Evolutionary conservation across 2,888 invertebrate species (phyloP).

Genomic region (Cephus pygmeus): DNA sequence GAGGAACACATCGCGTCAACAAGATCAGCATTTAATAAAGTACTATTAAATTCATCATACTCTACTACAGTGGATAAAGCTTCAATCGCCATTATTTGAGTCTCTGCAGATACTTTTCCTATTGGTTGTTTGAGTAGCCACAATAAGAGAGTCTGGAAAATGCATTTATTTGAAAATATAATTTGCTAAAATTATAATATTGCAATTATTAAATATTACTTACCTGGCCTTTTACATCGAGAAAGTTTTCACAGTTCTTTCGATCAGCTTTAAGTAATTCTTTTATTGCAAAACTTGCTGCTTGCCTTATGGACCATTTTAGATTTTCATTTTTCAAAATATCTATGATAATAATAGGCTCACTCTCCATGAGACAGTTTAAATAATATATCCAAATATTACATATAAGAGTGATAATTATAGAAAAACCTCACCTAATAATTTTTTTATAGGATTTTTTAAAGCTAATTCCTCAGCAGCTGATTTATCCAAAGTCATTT

Average conservation of each 20-base stretch:
- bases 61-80: conserved; percentile 36
- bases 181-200: conserved; percentile 1
- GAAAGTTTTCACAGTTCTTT: conserved; percentile 40
- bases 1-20: conserved; percentile 40
- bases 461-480: conserved; percentile 45
- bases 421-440: conserved; percentile 19
- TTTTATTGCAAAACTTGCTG: conserved; percentile 45
- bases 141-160: conserved; percentile 32
- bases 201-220: conserved; percentile 8
- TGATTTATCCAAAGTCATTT: conserved; percentile 42
- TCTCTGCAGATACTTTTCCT: conserved; percentile 37
- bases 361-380: background rate
- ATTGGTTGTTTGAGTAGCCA: conserved; percentile 34
- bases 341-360: conserved; percentile 27
- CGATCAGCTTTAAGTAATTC: conserved; percentile 38
- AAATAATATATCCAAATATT: background rate
- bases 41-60: conserved; percentile 30
- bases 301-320: conserved; percentile 38
- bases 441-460: conserved; percentile 27
- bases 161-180: background rate
- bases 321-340: conserved; percentile 41
- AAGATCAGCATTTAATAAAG: conserved; percentile 34
- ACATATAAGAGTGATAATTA: background rate
- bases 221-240: conserved; percentile 40
- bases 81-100: conserved; percentile 32